Base-by-base conservation (phyloP, 2,797 vertebrate species). In the Microhierax caerulescens region DNA sequence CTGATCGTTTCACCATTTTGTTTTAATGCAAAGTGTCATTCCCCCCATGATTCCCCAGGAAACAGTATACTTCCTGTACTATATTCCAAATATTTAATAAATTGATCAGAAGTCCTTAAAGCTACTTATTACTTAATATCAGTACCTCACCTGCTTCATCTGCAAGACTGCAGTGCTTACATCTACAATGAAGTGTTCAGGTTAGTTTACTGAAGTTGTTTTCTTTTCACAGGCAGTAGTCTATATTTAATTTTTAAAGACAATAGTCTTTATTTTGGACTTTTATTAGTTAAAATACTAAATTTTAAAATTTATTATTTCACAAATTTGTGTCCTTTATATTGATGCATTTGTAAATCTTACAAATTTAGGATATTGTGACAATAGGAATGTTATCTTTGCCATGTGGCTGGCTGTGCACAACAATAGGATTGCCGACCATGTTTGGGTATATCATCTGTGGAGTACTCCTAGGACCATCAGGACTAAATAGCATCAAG, bases 401-500 rank as follows among this genome's bases (percentile, higher is more conserved):
- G 85, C 99, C 99, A 1, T 99, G 99, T 70, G 99, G 99, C 36
- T 99, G 99, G 99, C 95, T 99, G 21, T 99, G 99, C 88, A 98
- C 98, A 19, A 93, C 98, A 20, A 97, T 99, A 64, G 99, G 99
- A 51, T 97, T 99, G 90, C 99, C 99, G 45, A 99, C 99, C 8
- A 99, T 99, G 99, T 99, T 99, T 97, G 99, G 99, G 7, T 99
- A 99, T 43, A 98, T 99, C 85, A 98, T 99, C 69, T 99, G 99
- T 88, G 99, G 99, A 24, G 98, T 99, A n/a, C 98, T 99, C n/a
- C 97, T 99, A 9, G 99, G 99, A 39, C 99, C 99, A 19, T 99
- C 99, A 4, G 99, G 99, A 72, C 96, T 99, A 67, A 99, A 99
- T 95, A 99, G 98, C 76, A 99, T 99, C 94, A 99, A 99, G 99